These are phyloP conservation scores for Stegodyphus dumicola DNA, from an alignment of 1,140 invertebrate species.

Conservation along the genomic window DNA sequence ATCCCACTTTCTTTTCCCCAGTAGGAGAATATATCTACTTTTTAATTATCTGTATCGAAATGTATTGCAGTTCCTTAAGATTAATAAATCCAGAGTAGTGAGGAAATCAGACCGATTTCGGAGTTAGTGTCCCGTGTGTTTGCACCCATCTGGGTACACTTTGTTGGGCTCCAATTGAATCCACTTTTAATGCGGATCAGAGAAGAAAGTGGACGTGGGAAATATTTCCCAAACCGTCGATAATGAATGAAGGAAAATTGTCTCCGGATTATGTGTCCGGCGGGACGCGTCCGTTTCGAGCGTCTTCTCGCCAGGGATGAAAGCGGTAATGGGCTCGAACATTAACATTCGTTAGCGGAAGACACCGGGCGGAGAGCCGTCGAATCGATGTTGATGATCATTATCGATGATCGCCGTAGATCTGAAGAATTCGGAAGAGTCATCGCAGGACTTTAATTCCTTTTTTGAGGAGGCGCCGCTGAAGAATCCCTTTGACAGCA, in stretches of 20 bases:
- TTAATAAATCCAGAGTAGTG: neutral
- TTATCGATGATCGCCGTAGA: neutral
- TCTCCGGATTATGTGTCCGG: neutral
- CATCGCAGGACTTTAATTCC: neutral
- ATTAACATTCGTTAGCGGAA: no score
- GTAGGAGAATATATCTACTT: neutral
- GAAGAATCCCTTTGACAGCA: no score
- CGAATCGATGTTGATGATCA: no score
- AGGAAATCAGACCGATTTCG: neutral
- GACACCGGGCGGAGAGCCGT: no score
- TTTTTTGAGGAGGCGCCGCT: no score
- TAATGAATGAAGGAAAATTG: neutral
- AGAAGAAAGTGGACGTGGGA: neutral
- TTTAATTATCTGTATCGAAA: neutral
- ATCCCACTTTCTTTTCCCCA: neutral
- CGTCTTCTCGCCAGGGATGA: no score
- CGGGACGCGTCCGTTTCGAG: no score
- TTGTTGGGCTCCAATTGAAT: neutral
- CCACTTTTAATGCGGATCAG: neutral
- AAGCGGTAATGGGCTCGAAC: no score
- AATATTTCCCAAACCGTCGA: neutral
- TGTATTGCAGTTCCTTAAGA: neutral
- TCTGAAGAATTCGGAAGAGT: neutral
- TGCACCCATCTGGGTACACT: neutral
- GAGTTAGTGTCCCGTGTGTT: neutral